Evolutionary conservation across 2,797 vertebrate species (phyloP), one percentile per base, ranked within the genome.

Genomic region (Otolemur crassicaudatus): DNA sequence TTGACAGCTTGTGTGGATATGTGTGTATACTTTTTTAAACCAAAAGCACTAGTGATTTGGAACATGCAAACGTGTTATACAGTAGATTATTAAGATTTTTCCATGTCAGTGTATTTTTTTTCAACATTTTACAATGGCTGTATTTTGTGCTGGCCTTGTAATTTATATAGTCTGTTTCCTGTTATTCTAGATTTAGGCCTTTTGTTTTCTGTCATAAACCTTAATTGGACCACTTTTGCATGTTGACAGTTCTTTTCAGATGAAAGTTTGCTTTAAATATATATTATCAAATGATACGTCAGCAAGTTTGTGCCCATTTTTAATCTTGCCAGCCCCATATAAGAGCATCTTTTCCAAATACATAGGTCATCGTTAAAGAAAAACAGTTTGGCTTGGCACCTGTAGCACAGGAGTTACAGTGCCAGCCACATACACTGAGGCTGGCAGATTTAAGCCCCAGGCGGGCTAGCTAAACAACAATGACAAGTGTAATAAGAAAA

Each of bases 161-260:
- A 86, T 83, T 60, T 73, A 80, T 69, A 83, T 73, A 56, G 63
- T 76, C 46, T 31, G 7, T 94, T 95, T 94, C 77, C 53, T 91
- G 80, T 61, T 92, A 16, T 73, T 82, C 27, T 16, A 17, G 84
- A 53, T 67, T 87, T 73, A 80, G 27, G 7, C 8, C 10, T 34
- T 77, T 63, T 69, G 79, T 85, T 11, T 40, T 23, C 22, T 46
- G 3, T 89, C 31, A 23, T 80, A 82, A 75, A 63, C 29, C 4
- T 87, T 75, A 90, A 25, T 53, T 84, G 22, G 37, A 43, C 53
- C 43, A 49, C 65, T 89, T 94, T 76, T 79, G 17, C 34, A 23
- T 13, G 1, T 65, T 65, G 53, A 20, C 31, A 58, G 14, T 83
- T 81, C 53, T 58, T 96, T 77, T 84, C 67, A 90, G 70, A 43